Evolutionary conservation across 1,140 invertebrate genomes (phyloP), one percentile per base, ranked within the genome.

Genomic region (Zaprionus africanus): DNA sequence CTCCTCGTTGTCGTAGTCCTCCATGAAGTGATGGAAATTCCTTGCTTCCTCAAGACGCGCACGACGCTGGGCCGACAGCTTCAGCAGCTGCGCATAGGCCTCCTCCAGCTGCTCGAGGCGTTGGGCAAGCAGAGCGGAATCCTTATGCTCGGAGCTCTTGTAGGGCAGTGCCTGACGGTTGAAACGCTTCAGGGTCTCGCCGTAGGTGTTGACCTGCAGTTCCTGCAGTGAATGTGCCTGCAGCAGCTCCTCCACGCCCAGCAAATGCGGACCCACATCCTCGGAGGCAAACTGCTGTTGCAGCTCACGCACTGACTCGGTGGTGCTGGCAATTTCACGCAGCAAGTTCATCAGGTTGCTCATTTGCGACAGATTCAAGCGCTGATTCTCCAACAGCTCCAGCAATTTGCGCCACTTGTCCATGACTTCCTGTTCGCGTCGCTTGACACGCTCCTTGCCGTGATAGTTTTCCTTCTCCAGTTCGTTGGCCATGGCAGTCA

Each of bases 221-320:
- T 99, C 98, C 79, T 98, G 96, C 24, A 99, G 93, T 56, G 96
- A 96, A 92, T 99, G 98, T 77, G 98, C 98, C 83, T 99, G 98
- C 28, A 99, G 93, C 12, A 98, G 93, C 82, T 99, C 98, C 92
- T 99, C 98, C 2, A 98, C 98, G 26, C 96, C 98, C 51, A 99
- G 93, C 24, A 99, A 93, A 94, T 99, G 98, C 0, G 97, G 96
- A 1, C 98, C 98, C 3, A 97, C 96, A 90, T 99, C 98, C 65
- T 96, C 96, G 9, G 97, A 98, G 75, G 96, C 95, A 92, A 98
- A 97, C 81, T 96, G 96, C 0, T 95, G 93, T 94, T 97, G 94
- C 38, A 99, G 93, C 78, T 98, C 97, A 34, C 95, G 94, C 41
- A 99, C 96, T 7, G 97, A 97, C 9, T 95, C 95, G 5, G 95